Percentiles rank a stretch among this genome's conserved stretches.
Conservation (phyloP, 2,888 invertebrate species). For the Isotomurus palustris region DNA sequence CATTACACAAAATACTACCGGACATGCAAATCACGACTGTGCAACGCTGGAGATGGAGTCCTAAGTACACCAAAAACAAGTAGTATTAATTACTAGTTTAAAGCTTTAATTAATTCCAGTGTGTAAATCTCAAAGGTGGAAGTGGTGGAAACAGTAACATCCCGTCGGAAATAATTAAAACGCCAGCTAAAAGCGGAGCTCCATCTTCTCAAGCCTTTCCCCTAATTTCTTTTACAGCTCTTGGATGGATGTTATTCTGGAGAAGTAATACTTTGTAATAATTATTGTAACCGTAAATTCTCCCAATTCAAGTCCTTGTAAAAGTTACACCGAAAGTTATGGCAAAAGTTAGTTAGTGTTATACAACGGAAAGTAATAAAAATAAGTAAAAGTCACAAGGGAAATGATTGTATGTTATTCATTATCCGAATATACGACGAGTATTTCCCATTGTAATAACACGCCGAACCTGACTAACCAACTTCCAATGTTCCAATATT, state of each 20-base stretch:
- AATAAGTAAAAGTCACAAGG: no score
- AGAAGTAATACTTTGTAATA: background rate
- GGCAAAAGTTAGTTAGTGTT: no score
- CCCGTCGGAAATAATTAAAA: conserved; percentile 1
- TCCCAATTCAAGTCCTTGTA: no score
- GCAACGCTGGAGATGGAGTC: conserved; percentile 7
- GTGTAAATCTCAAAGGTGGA: background rate
- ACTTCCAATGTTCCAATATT: no score
- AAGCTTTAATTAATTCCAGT: background rate
- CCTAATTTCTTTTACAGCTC: no score
- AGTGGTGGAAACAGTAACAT: background rate
- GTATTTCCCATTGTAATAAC: no score
- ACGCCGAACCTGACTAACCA: no score
- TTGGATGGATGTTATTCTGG: background rate
- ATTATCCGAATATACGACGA: no score
- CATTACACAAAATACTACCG: conserved; percentile 9
- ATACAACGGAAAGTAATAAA: no score
- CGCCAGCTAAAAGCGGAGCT: conserved; percentile 1
- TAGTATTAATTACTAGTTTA: background rate
- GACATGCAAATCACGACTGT: background rate
- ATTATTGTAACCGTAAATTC: no score
- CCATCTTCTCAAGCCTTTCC: background rate
- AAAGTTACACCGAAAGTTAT: no score
- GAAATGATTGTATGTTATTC: no score
- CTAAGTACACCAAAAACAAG: background rate